Evolutionary conservation across 2,888 invertebrate genomes (phyloP), one percentile per base, ranked within the genome.

Genomic region (Neocrepidodera transversa): DNA sequence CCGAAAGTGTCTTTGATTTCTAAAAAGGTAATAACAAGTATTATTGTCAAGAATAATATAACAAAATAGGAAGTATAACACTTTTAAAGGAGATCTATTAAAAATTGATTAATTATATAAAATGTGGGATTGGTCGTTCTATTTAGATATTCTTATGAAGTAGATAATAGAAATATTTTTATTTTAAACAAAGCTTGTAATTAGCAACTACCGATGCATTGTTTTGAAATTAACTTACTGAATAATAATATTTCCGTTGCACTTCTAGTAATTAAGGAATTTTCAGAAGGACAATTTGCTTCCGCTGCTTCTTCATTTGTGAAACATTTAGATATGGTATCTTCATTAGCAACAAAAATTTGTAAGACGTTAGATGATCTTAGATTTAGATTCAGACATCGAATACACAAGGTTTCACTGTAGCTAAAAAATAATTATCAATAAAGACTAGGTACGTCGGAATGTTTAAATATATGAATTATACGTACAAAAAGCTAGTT

Each of bases 321-420:
- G 74, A 84, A 87, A 74, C 87, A 87, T 74, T 83, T 84, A 8
- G 79, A 78, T 50, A 79, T 76, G 17, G 75, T 76, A 73, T 85
- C 84, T 64, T 84, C 77, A 63, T 84, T 84, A 63, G 84, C 82
- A 11, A 85, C 84, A 71, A 83, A 82, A 13, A 87, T 83, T 73
- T 86, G 85, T 35, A 87, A 80, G 47, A 87, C 82, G 74, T 86
- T 87, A 48, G 82, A 79, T 4, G 87, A 84, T 59, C 85, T 82
- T 54, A 86, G 78, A 64, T 82, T 80, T 58, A 87, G 71, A 64
- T 85, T 83, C 67, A 87, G 83, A 71, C 87, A 87, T 61, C 86
- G 80, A 67, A 85, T 83, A 73, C 87, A 87, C 63, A 82, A 82
- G 36, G 82, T 82, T 58, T 82, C 84, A 26, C 82, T 82, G 61